Percentiles rank a stretch among this genome's conserved stretches.
Evolutionary conservation across 1,140 invertebrate species (phyloP).

Genomic region (Pristionchus pacificus): DNA sequence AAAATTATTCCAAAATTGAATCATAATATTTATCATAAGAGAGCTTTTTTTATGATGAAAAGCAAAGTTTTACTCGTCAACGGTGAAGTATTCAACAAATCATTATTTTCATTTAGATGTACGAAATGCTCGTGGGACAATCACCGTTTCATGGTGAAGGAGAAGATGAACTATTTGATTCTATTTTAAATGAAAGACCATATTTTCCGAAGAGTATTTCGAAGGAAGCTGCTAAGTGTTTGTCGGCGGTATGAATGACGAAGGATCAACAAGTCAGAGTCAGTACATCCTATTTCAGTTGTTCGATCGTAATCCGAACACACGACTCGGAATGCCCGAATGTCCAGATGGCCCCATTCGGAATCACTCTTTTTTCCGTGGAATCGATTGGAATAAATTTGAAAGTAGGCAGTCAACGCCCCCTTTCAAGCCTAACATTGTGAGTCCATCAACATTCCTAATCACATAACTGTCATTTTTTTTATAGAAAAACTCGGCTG

Average conservation of each 20-base stretch:
- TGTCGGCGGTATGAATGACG: constrained; percentile 72
- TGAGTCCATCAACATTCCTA: constrained; percentile 65
- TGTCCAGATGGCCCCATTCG: constrained; percentile 77
- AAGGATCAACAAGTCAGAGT: constrained; percentile 1
- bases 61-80: neutral
- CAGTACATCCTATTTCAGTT: constrained; percentile 66
- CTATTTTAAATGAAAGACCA: constrained; percentile 95
- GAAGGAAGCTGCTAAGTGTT: constrained; percentile 89
- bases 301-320: constrained; percentile 94
- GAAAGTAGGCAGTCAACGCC: constrained; percentile 84
- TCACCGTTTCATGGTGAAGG: constrained; percentile 99
- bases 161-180: constrained; percentile 97
- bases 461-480: constrained; percentile 34
- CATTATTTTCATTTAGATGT: constrained; percentile 41
- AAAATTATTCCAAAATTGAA: neutral
- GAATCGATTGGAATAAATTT: constrained; percentile 91
- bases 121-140: constrained; percentile 67
- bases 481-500: constrained; percentile 88
- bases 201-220: constrained; percentile 95
- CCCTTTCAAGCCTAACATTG: constrained; percentile 95
- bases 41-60: constrained; percentile 1
- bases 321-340: constrained; percentile 81
- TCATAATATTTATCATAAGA: too few relatives aligned
- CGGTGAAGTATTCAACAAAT: too few relatives aligned
- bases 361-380: constrained; percentile 87